Evolutionary conservation across 2,113 vertebrate species (phyloP), one percentile per base, ranked within the genome.

Genomic region (Kryptolebias marmoratus): DNA sequence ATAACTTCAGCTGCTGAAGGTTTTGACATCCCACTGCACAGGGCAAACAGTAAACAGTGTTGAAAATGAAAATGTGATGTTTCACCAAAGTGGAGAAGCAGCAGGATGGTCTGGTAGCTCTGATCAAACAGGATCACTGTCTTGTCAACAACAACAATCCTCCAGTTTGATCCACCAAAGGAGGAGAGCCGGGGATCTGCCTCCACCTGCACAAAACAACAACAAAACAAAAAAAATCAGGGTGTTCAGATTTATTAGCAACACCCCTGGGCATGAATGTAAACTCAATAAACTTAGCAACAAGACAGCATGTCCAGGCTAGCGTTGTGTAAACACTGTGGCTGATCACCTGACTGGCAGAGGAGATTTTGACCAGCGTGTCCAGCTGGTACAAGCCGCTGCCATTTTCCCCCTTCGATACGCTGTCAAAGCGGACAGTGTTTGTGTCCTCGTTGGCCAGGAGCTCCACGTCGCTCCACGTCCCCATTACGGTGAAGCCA

Each of bases 391-490:
- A 99, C 69, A 98, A 77, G 0, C 95, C 94, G 1, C 92, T 95
- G 8, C 94, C 95, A 27, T 93, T 93, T 54, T 95, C 95, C 3
- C 89, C 93, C 18, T 89, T 88, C 15, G 93, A 83, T 18, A 92
- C 93, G 22, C 92, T 78, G 3, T 87, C 88, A 4, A 98, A 75
- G 14, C 90, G 93, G 58, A 90, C 90, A 0, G 87, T 95, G 75
- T 89, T 93, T 0, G 96, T 96, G 62, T 98, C 97, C 39, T 98
- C 98, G 31, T 82, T 96, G n/a, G 89, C 80, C 30, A 98, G 86
- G 49, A 98, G 88, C 13, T 99, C 96, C 13, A 98, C 86, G 1
- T 96, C 94, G 48, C 91, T 95, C 98, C 98, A 99, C 96, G 95
- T 97, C 27, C 73, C 90, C 73, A 73, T 80, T 75, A 75, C 32